Evolutionary conservation across 1,140 invertebrate species (phyloP).

Genomic region (Rhizoglyphus robini): DNA sequence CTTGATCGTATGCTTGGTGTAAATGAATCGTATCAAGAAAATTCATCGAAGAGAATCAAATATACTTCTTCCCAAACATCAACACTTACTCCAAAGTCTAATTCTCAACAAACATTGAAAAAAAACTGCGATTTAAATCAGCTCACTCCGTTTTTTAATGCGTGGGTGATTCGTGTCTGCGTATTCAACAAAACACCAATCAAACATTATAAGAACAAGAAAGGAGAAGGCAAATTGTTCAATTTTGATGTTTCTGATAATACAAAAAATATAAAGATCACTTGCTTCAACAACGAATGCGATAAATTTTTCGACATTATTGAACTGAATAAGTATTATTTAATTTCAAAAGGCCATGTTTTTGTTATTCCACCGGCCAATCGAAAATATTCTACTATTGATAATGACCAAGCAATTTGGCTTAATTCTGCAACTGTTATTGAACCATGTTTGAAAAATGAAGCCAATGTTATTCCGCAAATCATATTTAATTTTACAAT

Average conservation of each 20-base stretch:
- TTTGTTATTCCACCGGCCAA: constrained; percentile 19
- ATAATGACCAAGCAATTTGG: constrained; percentile 92
- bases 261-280: constrained; percentile 84
- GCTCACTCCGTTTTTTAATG: constrained; percentile 21
- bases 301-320: constrained; percentile 83
- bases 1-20: too few relatives aligned
- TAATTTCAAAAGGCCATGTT: constrained; percentile 18
- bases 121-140: too few relatives aligned
- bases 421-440: constrained; percentile 64
- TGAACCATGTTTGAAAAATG: constrained; percentile 30
- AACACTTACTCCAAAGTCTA: too few relatives aligned
- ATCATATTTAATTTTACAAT: constrained; percentile 66
- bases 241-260: constrained; percentile 83
- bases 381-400: constrained; percentile 36
- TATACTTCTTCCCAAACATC: too few relatives aligned
- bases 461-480: constrained; percentile 47
- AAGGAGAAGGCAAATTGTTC: constrained; percentile 82
- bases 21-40: too few relatives aligned
- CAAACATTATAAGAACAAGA: constrained; percentile 66
- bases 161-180: constrained; percentile 15
- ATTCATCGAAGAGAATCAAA: too few relatives aligned
- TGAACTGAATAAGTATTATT: constrained; percentile 49
- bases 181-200: background rate
- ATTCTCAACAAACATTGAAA: too few relatives aligned
- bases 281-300: constrained; percentile 74